These are phyloP conservation scores for Hemichromis elongatus DNA, from an alignment of 2,113 vertebrate species.

Conservation along the genomic window DNA sequence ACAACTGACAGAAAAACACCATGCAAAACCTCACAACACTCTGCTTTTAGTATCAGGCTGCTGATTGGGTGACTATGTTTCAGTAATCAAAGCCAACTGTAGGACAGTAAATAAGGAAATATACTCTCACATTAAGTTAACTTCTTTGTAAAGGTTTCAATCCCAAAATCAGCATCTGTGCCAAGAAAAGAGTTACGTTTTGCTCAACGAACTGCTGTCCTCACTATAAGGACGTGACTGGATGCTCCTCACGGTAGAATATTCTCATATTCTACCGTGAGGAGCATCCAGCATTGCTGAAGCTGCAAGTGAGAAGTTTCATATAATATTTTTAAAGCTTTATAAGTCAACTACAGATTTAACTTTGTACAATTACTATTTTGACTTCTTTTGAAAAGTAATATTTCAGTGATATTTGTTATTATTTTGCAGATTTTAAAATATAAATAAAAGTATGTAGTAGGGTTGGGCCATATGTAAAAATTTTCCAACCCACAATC, in stretches of 20 bases:
- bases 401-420: neutral
- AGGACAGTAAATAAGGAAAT: neutral
- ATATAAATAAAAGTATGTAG: neutral
- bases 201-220: neutral
- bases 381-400: neutral
- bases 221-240: neutral
- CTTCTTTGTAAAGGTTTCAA: neutral
- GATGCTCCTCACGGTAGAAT: neutral
- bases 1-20: slow-evolving; percentile 12
- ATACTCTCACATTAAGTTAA: neutral
- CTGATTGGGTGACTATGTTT: neutral
- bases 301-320: neutral
- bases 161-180: neutral
- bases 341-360: neutral
- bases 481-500: no score
- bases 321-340: neutral
- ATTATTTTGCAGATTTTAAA: neutral
- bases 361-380: neutral
- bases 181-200: neutral
- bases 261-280: no score
- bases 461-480: no score
- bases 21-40: slow-evolving; percentile 16
- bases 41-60: neutral
- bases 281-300: neutral
- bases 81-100: neutral